Evolutionary conservation across 1,140 invertebrate genomes (phyloP).

Genomic region (Teleogryllus occipitalis): DNA sequence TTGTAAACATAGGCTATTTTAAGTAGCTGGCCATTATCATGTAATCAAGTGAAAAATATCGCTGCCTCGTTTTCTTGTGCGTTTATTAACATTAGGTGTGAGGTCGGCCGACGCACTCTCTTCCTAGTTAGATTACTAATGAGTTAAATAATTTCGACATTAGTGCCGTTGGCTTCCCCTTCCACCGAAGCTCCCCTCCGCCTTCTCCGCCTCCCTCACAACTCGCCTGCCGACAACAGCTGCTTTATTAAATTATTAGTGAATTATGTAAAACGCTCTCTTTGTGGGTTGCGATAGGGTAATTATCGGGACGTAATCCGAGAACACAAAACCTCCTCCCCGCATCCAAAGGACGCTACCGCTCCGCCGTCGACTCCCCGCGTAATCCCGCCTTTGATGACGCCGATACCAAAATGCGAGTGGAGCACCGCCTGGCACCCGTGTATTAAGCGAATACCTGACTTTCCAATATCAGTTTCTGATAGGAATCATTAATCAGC

Average conservation of each 20-base stretch:
- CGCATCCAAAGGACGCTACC: no score
- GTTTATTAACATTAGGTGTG: background rate
- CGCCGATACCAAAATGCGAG: background rate
- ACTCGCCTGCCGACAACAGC: background rate
- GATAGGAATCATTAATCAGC: constrained; percentile 1
- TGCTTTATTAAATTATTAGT: background rate
- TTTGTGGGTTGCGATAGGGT: background rate
- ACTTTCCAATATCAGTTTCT: background rate
- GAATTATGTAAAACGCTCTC: background rate
- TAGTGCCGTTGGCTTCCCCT: background rate
- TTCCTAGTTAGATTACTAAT: background rate
- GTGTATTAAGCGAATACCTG: background rate
- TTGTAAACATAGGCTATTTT: background rate
- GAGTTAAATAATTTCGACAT: background rate
- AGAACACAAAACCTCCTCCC: background rate
- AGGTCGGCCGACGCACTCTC: background rate
- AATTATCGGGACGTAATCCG: background rate
- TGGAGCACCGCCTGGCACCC: background rate
- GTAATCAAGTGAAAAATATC: constrained; percentile 5
- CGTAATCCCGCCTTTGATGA: background rate
- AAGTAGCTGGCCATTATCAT: background rate
- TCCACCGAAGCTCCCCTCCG: no score
- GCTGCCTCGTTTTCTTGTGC: background rate
- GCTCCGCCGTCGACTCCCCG: no score
- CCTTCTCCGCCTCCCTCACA: no score